phyloP scores from a whole-genome alignment of 2,888 invertebrate species.

The Cataglyphis albicans region DNA sequence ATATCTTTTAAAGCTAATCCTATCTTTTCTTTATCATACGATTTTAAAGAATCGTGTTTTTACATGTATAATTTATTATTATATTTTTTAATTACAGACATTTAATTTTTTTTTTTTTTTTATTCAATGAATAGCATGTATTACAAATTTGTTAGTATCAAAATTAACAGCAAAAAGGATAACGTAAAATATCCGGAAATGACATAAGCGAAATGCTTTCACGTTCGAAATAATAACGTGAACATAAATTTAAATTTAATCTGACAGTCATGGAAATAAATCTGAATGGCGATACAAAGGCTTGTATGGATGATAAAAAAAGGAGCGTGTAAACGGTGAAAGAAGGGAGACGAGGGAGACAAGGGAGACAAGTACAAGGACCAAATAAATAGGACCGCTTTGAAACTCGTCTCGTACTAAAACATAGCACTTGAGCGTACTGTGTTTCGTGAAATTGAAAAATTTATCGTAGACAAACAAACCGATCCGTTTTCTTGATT shows the following conservation, averaged over 20 bases:
- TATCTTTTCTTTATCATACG: neutral
- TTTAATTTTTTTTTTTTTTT: neutral
- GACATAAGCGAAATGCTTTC: conserved; percentile 45
- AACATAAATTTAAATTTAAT: conserved; percentile 66
- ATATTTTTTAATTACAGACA: neutral
- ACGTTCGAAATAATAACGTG: conserved; percentile 58
- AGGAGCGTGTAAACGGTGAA: conserved; percentile 19
- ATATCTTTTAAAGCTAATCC: neutral
- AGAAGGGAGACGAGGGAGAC: conserved; percentile 18
- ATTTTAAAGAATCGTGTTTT: neutral
- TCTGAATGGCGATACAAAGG: conserved; percentile 65
- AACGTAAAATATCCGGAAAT: conserved; percentile 48
- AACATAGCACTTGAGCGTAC: conserved; percentile 4
- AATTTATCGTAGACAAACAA: conserved; percentile 35
- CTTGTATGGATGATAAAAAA: conserved; percentile 56
- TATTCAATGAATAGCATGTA: neutral
- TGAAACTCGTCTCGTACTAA: conserved; percentile 42
- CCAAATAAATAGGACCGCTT: conserved; percentile 58
- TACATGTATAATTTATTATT: neutral
- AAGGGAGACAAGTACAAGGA: conserved; percentile 37
- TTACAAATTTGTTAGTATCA: neutral
- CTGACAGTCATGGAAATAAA: conserved; percentile 63
- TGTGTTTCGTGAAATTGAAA: conserved; percentile 34
- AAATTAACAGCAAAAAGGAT: neutral
- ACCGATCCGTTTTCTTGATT: neutral